Base-by-base conservation (phyloP, 2,888 invertebrate genomes). In the Esperia sulphurella region DNA sequence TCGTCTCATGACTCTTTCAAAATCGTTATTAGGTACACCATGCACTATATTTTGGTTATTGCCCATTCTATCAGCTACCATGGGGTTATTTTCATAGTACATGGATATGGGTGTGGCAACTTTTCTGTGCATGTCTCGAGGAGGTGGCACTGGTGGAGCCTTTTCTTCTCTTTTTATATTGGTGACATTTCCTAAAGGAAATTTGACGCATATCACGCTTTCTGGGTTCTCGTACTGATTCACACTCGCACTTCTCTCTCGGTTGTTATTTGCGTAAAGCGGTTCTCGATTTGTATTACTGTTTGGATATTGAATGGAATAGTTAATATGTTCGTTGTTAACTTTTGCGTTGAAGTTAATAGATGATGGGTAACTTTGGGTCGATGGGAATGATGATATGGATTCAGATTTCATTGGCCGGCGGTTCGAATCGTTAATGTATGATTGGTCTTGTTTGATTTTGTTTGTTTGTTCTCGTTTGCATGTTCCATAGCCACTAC, bases 101-200 rank as follows among this genome's bases (percentile, higher is more conserved):
- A 89, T 90, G 21, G 90, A 89, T 58, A 89, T 57, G 52, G 87
- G 87, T 31, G 90, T 89, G 14, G 90, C 78, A 12, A 92, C 84
- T 75, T 92, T 90, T 51, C 93, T 90, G 63, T 92, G 90, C 56
- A 94, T 95, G 77, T 94, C 95, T 60, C 94, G 87, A n/a, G 95
- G 95, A 0, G 96, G 95, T 29, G 95, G 95, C 3, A 94, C 93
- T 0, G 96, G 95, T 5, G 95, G 95, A 35, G 92, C 66, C 42
- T 87, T 90, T 45, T 85, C 84, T 41, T 90, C 88, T 59, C 79
- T 79, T 58, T 79, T 83, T 35, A 79, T 73, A 55, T 82, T 82
- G 38, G 80, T 79, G 6, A 87, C 81, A 61, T 87, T 90, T 48
- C 90, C 90, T 39, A 91, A 62, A 12, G 90, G 90, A 73, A 91